Base-by-base conservation (phyloP, 2,113 vertebrate species). In the Psettodes erumei region DNA sequence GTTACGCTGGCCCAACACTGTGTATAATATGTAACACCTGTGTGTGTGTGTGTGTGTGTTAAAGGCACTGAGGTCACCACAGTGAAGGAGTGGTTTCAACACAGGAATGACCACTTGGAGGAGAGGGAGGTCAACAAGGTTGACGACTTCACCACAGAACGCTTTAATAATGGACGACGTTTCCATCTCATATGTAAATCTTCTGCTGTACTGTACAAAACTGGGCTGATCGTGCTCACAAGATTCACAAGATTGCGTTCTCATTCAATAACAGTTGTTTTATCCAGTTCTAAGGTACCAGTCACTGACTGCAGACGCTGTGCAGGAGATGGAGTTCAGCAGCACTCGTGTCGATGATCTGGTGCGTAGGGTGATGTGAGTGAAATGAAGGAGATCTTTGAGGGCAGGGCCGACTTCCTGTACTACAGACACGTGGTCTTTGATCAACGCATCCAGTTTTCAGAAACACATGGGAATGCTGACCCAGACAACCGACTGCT, bases 301-400 rank as follows among this genome's bases (percentile, higher is more conserved):
- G 1, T 13, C 79, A 1, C 8, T 5, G 0, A 91, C 75, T 0
- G 61, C 91, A 0, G 95, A 94, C 59, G 84, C 79, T 0, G 92
- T 95, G 69, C 94, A 82, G 0, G 75, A 89, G 2, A 95, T 98
- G 96, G 93, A 94, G 71, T 99, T 97, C 78, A 95, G 96, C 40
- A 67, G 72, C 0, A 82, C 79, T 0, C 95, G 93, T 0, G 74
- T 58, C 0, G 96, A 98, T 3, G 80, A 86, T 8, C 90, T 99
- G 76, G 68, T 93, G 65, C 93, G 88, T 69, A 88, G 95, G 6
- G 77, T 89, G 30, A 92, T 95, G 80, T 91, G 1, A 13, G 1
- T 0, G 90, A 95, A 11, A 94, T 98, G 92, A 94, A 74, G 0
- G 95, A 98, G 83, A 83, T 81, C 71, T 99, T 95, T 0, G 7